phyloP scores from a whole-genome alignment of 35 echinoderm and acorn worm species.

The Apostichopus parvimensis region DNA sequence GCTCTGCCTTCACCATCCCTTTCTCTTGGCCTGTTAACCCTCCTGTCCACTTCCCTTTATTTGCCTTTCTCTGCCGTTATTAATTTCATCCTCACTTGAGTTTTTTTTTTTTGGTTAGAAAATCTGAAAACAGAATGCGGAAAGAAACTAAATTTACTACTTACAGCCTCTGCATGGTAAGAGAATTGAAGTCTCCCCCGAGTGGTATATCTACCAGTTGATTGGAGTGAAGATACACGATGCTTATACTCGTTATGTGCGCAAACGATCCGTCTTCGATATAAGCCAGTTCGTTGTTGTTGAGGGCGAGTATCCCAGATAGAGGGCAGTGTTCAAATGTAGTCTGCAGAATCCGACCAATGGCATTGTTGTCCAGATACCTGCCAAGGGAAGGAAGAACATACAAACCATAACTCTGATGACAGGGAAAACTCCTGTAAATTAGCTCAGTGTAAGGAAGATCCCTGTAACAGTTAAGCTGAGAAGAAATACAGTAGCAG shows the following conservation, averaged over 20 bases:
- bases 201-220: slow-evolving; percentile 70
- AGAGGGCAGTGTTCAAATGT: slow-evolving; percentile 90
- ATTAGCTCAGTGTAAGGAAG: no score
- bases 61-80: no score
- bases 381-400: background rate
- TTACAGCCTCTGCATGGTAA: slow-evolving; percentile 59
- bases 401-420: background rate
- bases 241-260: slow-evolving; percentile 39
- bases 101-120: no score
- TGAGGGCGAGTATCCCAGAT: background rate
- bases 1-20: no score
- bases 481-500: no score
- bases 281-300: slow-evolving; percentile 85
- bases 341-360: slow-evolving; percentile 76
- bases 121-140: no score
- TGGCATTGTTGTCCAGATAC: slow-evolving; percentile 55
- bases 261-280: slow-evolving; percentile 88
- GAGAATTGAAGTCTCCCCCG: slow-evolving; percentile 70
- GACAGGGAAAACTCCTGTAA: no score
- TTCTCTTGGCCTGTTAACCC: no score
- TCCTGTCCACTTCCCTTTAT: no score
- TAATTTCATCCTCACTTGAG: no score
- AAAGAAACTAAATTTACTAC: background rate
- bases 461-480: no score
- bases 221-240: slow-evolving; percentile 63